Conservation (phyloP, 2,888 invertebrate genomes). For the Harpalus rubripes region DNA sequence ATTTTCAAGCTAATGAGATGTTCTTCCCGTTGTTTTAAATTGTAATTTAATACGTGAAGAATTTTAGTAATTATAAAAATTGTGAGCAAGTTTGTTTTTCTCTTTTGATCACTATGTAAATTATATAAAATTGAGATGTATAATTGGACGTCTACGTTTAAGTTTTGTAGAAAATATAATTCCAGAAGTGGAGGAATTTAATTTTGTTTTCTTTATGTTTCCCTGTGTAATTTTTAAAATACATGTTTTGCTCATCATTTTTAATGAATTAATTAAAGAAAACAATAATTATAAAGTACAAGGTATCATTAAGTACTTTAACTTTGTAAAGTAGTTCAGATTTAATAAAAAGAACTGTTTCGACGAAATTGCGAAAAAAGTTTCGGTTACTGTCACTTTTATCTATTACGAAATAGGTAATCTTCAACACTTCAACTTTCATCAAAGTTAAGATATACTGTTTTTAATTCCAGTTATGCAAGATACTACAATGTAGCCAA, state of each 20-base stretch:
- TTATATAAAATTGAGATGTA: conserved; percentile 43
- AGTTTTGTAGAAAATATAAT: conserved; percentile 25
- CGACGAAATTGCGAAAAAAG: no score
- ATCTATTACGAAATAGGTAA: no score
- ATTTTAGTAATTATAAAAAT: conserved; percentile 46
- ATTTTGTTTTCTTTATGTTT: neutral
- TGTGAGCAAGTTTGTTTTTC: conserved; percentile 32
- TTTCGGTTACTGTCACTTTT: no score
- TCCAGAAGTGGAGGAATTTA: neutral
- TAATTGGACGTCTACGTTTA: conserved; percentile 21
- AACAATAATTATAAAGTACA: neutral
- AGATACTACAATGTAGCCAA: neutral
- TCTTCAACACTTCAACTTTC: no score
- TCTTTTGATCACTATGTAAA: conserved; percentile 40
- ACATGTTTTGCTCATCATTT: conserved; percentile 7
- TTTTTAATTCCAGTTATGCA: neutral
- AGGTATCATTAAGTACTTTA: neutral
- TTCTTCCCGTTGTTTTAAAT: conserved; percentile 43
- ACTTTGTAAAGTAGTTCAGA: neutral
- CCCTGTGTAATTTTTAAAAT: conserved; percentile 4
- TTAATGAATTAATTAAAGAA: conserved; percentile 39
- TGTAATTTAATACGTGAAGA: conserved; percentile 55
- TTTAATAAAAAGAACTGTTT: no score
- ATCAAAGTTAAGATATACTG: neutral
- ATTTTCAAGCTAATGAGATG: conserved; percentile 50